Evolutionary conservation across 2,888 invertebrate species (phyloP).

Genomic region (Drosophila parthenogenetica): DNA sequence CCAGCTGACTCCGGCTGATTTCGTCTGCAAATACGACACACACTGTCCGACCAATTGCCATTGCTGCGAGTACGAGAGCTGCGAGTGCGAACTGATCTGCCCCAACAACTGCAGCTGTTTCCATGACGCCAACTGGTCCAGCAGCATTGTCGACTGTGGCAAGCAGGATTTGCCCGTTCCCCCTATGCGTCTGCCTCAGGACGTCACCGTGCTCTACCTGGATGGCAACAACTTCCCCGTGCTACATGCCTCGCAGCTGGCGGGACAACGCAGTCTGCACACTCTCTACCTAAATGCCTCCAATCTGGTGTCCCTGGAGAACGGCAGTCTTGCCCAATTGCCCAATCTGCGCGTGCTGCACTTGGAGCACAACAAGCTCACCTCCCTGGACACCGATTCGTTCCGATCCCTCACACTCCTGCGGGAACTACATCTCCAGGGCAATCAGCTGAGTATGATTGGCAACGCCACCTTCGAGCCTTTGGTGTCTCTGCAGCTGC

Average conservation of each 20-base stretch:
- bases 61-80: constrained; percentile 98
- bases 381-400: constrained; percentile 92
- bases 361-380: constrained; percentile 93
- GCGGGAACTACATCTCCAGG: constrained; percentile 93
- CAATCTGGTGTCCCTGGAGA: constrained; percentile 93
- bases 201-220: constrained; percentile 96
- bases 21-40: constrained; percentile 95
- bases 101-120: constrained; percentile 97
- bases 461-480: constrained; percentile 92
- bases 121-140: constrained; percentile 97
- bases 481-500: constrained; percentile 91
- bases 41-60: constrained; percentile 98
- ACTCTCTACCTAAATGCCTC: constrained; percentile 94
- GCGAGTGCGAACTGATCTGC: constrained; percentile 98
- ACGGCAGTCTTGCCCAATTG: constrained; percentile 95
- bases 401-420: constrained; percentile 92
- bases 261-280: constrained; percentile 95
- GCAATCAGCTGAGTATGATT: constrained; percentile 92
- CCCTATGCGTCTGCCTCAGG: constrained; percentile 95
- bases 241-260: constrained; percentile 94
- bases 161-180: constrained; percentile 85
- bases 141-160: constrained; percentile 96
- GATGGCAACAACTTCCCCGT: constrained; percentile 93
- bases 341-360: constrained; percentile 92
- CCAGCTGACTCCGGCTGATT: constrained; percentile 92